A percentile compares a stretch with the other conserved stretches of the same genome.
Evolutionary conservation across 1,140 invertebrate genomes (phyloP).

Genomic region (Metopolophium dirhodum): DNA sequence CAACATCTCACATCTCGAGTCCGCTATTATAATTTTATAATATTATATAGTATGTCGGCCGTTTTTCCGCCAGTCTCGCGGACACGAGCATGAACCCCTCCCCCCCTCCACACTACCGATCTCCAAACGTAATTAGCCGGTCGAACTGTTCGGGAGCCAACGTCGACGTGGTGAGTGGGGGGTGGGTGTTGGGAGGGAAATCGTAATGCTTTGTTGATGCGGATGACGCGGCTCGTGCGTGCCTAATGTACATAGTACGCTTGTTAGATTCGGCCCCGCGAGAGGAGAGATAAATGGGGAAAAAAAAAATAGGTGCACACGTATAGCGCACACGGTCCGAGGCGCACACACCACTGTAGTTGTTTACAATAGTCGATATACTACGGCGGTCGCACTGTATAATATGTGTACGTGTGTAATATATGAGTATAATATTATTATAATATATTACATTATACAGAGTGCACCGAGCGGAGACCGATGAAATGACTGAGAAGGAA

Average conservation of each 20-base stretch:
- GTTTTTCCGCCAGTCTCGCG: conserved; percentile 41
- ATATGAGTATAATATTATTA: neutral
- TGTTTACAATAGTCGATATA: conserved; percentile 48
- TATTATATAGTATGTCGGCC: neutral
- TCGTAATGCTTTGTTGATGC: conserved; percentile 31
- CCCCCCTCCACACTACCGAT: neutral
- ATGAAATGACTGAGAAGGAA: no score
- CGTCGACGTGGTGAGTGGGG: neutral
- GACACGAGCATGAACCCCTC: neutral
- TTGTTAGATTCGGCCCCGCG: conserved; percentile 37
- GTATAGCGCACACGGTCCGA: conserved; percentile 34
- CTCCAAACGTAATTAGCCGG: conserved; percentile 27
- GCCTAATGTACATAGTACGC: conserved; percentile 13
- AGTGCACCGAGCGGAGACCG: neutral
- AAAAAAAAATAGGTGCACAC: conserved; percentile 41
- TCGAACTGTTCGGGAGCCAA: neutral
- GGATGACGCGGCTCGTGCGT: conserved; percentile 51
- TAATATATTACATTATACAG: neutral
- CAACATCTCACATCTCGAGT: neutral
- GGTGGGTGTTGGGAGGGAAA: neutral
- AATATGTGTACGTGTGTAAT: neutral
- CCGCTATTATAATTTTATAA: neutral
- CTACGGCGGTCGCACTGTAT: neutral
- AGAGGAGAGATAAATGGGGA: neutral
- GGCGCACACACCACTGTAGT: neutral